These are phyloP conservation scores for Progne subis DNA, from an alignment of 2,113 vertebrate species.

Conservation along the genomic window DNA sequence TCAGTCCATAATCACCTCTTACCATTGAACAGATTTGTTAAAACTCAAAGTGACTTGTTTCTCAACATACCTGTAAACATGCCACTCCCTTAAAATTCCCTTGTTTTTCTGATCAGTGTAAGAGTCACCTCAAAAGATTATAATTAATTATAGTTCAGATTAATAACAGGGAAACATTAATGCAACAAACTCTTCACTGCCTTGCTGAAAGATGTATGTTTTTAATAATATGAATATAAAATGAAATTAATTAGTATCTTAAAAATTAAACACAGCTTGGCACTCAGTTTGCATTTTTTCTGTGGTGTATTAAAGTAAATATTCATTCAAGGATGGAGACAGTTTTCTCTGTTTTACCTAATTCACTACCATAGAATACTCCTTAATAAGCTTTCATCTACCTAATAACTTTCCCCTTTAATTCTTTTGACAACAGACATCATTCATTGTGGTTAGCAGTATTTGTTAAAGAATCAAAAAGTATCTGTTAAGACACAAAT, in stretches of 20 bases:
- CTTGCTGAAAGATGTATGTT: conserved; percentile 16
- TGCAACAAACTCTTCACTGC: conserved; percentile 27
- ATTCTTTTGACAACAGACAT: not conserved
- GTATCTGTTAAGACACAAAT: not conserved
- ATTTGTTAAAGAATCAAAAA: not conserved
- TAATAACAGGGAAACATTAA: conserved; percentile 54
- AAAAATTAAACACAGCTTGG: conserved; percentile 38
- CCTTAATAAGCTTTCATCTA: not conserved
- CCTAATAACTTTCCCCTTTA: not conserved
- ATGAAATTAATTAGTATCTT: conserved; percentile 49
- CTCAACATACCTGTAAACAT: conserved; percentile 6
- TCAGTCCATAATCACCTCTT: conserved; percentile 27
- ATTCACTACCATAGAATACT: not conserved
- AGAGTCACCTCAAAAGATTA: conserved; percentile 27
- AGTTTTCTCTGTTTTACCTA: conserved; percentile 30
- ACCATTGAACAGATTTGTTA: not conserved
- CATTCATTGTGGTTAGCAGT: not conserved
- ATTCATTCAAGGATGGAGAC: not conserved
- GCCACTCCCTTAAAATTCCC: not conserved
- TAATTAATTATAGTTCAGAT: conserved; percentile 63
- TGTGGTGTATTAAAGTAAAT: not conserved
- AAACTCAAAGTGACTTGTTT: conserved; percentile 50
- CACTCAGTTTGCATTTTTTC: conserved; percentile 49
- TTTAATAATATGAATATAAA: conserved; percentile 57
- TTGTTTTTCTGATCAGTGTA: conserved; percentile 10